Conservation (phyloP, 2,113 vertebrate species). For the Riparia riparia region DNA sequence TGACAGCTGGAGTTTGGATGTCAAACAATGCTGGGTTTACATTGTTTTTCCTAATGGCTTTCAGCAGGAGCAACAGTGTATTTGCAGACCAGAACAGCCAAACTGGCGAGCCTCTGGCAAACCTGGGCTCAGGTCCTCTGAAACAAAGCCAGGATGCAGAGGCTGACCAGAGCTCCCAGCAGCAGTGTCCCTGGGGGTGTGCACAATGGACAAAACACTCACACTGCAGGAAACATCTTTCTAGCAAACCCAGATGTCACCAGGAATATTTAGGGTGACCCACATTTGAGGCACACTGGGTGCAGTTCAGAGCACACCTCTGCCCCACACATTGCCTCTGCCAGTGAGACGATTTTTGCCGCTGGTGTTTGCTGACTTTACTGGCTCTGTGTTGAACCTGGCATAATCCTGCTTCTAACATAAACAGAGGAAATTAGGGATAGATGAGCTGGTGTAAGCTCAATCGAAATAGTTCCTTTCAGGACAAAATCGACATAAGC, state of each 20-base stretch:
- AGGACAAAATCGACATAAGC: neutral
- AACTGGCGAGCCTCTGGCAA: neutral
- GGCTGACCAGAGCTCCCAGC: neutral
- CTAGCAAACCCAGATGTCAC: neutral
- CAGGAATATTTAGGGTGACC: no score
- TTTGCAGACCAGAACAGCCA: neutral
- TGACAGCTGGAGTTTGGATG: neutral
- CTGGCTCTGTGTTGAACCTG: neutral
- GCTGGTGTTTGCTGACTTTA: neutral
- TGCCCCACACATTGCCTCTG: neutral
- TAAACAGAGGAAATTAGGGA: neutral
- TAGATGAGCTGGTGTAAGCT: neutral
- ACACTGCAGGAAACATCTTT: neutral
- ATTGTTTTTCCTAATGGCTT: neutral
- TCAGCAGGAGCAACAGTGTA: neutral
- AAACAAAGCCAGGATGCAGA: neutral
- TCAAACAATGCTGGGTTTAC: neutral
- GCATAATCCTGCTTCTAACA: neutral
- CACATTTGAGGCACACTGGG: fast-evolving
- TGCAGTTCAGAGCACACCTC: neutral
- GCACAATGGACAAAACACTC: fast-evolving
- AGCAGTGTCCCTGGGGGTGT: neutral
- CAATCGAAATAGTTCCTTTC: neutral
- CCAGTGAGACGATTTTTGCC: neutral
- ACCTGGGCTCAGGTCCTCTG: neutral